These are phyloP conservation scores for Eospalax fontanierii DNA, from an alignment of 2,797 vertebrate species.

Conservation along the genomic window DNA sequence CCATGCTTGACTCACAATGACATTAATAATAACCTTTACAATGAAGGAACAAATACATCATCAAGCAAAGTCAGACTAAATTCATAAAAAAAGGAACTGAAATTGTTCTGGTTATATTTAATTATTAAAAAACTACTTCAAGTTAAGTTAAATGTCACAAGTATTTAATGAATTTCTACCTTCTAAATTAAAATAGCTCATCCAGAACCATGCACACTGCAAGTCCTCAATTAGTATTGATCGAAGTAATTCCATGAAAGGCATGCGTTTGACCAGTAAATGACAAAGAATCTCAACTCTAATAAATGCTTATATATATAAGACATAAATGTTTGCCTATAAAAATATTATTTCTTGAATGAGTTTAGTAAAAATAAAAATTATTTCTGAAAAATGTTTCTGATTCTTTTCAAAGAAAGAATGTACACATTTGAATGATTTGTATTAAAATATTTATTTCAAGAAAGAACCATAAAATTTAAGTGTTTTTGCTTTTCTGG, in stretches of 20 bases:
- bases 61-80: slow-evolving; percentile 66
- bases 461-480: not conserved
- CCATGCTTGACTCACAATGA: slow-evolving; percentile 9
- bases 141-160: slow-evolving; percentile 70
- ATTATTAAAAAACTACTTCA: slow-evolving; percentile 73
- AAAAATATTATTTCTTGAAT: too few relatives aligned
- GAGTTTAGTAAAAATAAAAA: too few relatives aligned
- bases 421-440: not conserved
- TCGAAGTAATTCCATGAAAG: slow-evolving; percentile 71
- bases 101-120: slow-evolving; percentile 72
- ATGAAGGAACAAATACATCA: slow-evolving; percentile 48
- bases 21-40: slow-evolving; percentile 40
- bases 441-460: slow-evolving; percentile 22
- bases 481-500: not conserved
- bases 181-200: slow-evolving; percentile 80
- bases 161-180: slow-evolving; percentile 78
- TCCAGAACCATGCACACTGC: slow-evolving; percentile 55
- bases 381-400: not conserved
- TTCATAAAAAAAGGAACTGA: slow-evolving; percentile 64
- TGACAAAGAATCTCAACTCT: slow-evolving; percentile 80
- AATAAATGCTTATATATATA: slow-evolving; percentile 12
- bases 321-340: slow-evolving; percentile 16
- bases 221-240: slow-evolving; percentile 76
- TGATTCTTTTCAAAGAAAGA: not conserved
- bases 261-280: slow-evolving; percentile 73